These are phyloP conservation scores for Aleiodes testaceus DNA, from an alignment of 2,888 invertebrate species.

Conservation along the genomic window DNA sequence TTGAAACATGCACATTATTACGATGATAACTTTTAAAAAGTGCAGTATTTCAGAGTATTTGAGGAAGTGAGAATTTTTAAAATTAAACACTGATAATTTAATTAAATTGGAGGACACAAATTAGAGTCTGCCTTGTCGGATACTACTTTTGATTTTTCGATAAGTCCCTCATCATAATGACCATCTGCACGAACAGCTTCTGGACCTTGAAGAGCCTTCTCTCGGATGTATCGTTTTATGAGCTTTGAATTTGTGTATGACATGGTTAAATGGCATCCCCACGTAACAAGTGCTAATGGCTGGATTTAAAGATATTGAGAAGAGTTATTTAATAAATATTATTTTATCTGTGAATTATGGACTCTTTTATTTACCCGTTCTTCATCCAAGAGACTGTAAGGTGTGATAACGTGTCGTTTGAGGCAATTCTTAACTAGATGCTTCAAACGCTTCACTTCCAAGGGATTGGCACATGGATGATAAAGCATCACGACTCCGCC, in stretches of 20 bases:
- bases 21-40: no score
- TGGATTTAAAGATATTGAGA: conserved; percentile 67
- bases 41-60: no score
- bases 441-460: conserved; percentile 78
- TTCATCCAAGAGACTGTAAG: conserved; percentile 77
- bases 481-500: conserved; percentile 89
- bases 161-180: conserved; percentile 74
- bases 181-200: conserved; percentile 74
- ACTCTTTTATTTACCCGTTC: conserved; percentile 74
- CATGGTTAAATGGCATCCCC: conserved; percentile 84
- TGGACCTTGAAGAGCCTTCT: conserved; percentile 77
- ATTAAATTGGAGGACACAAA: conserved; percentile 69
- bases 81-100: not conserved
- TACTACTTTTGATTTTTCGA: conserved; percentile 71
- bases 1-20: not conserved
- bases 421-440: conserved; percentile 79
- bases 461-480: conserved; percentile 85
- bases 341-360: not conserved
- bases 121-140: conserved; percentile 71
- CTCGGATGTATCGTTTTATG: conserved; percentile 78
- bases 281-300: conserved; percentile 84
- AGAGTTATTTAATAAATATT: conserved; percentile 29
- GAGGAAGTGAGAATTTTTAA: not conserved
- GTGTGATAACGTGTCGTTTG: conserved; percentile 84
- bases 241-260: conserved; percentile 77